Base-by-base conservation (phyloP, 2,888 invertebrate species). In the Argyra leucocephala region DNA sequence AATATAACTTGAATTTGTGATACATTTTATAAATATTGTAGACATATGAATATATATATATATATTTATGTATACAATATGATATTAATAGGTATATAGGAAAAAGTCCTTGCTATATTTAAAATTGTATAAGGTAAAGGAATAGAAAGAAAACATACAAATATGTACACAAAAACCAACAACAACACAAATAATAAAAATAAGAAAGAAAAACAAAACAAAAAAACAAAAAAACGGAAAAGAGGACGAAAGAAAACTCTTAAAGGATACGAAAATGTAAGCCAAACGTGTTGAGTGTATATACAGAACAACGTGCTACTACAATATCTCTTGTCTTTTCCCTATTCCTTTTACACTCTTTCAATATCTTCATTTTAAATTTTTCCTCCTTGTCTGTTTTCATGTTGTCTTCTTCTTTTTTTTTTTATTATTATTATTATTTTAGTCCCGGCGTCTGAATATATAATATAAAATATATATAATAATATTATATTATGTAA, bases 201-300 rank as follows among this genome's bases (percentile, higher is more conserved):
- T 15, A 48, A 48, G 2, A 15, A 48, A n/a, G 2, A 48, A 48
- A 31, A 31, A 2, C 31, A 48, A 48, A 48, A 48, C 2, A 15
- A 48, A 48, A 48, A 31, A 31, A 18, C 12, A 18, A 48, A 48
- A 18, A 48, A 7, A 31, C 31, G 10, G 10, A 5, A 31, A 48
- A 48, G 18, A 48, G 48, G 48, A 48, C 15, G 15, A 48, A 48
- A 48, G 48, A 48, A 48, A 48, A 48, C 48, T 48, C 48, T 48
- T 48, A 48, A 48, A 15, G 48, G 48, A 48, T 12, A 48, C 18
- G 18, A 48, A 48, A 48, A 48, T 48, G 18, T 48, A 48, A 48
- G 48, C 18, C 48, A 48, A 48, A 48, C 48, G 48, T 48, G 48
- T 48, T 48, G 48, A 48, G 48, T 48, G 48, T 48, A 48, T n/a